Percentiles rank a stretch among this genome's conserved stretches.
phyloP scores from a whole-genome alignment of 2,113 vertebrate genomes.

The Cavia aperea region DNA sequence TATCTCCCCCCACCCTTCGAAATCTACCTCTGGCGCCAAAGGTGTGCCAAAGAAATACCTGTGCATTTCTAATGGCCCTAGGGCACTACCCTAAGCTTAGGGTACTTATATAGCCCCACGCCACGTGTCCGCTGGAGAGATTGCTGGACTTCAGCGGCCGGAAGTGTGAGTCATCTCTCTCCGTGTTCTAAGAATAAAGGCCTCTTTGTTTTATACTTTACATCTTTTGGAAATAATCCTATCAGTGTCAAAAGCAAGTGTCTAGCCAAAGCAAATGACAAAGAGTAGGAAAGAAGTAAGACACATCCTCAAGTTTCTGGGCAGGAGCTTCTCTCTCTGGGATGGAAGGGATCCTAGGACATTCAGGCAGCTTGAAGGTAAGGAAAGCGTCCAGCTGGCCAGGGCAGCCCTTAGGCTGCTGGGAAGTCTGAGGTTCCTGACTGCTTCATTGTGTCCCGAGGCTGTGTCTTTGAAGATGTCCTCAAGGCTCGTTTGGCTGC shows the following conservation, averaged over 20 bases:
- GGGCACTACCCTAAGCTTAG: too few species aligned
- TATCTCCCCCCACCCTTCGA: too few species aligned
- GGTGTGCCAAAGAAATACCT: too few species aligned
- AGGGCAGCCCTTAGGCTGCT: background rate
- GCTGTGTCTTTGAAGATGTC: background rate
- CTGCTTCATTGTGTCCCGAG: background rate
- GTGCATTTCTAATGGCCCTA: too few species aligned
- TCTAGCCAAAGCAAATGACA: background rate
- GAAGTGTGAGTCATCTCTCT: too few species aligned
- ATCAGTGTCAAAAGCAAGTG: background rate
- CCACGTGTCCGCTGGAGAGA: too few species aligned
- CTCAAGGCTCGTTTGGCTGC: background rate
- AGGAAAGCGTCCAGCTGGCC: background rate
- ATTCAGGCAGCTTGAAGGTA: background rate
- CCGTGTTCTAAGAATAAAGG: too few species aligned
- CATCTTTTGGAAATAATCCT: too few species aligned
- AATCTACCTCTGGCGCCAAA: too few species aligned
- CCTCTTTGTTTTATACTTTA: too few species aligned
- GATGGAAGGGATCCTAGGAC: background rate
- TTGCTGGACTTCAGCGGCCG: too few species aligned
- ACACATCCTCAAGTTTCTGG: background rate
- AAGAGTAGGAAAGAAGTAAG: background rate
- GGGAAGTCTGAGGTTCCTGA: background rate
- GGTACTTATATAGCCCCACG: too few species aligned
- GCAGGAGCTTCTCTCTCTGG: background rate